Evolutionary conservation across 1,140 invertebrate genomes (phyloP), one percentile per base, ranked within the genome.

Genomic region (Araneus ventricosus): DNA sequence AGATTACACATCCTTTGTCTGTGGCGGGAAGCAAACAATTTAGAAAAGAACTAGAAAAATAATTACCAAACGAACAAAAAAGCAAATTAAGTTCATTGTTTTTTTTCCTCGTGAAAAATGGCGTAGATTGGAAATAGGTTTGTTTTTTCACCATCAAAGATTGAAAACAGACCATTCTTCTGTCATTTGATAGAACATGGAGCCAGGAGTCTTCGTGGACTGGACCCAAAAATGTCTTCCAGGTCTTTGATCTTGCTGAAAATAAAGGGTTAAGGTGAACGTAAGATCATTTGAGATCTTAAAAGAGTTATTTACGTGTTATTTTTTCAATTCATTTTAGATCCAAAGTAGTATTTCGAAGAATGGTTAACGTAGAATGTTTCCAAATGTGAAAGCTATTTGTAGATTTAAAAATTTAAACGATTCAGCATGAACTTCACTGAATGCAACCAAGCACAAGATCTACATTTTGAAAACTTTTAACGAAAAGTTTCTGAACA

Each of bases 201-300:
- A 34, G 70, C 70, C 70, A 75, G 30, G 17, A 75, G 20, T 75
- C 30, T 34, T 5, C 20, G 34, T 34, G 27, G 70, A 34, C 6
- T 6, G 30, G 17, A 37, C 14, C 70, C 70, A 30, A 75, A 75
- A 37, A 75, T 34, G 70, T 75, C 30, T 34, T 14, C 4, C 30
- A 75, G 70, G 70, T 75, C 70, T 75, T 75, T 75, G 70, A 75
- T 75, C 70, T 75, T 17, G 4, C 30, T 75, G 17, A 22, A 75
- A 75, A 37, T 75, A 75, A 75, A 75, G 27, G 27, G 67, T 37
- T 75, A 37, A 75, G 70, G 20, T 63, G 14, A 75, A 34, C 20
- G 20, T 75, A 37, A 52, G 14, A 52, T 14, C 45, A 52, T 52
- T 2, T 14, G 45, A 52, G 45, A 17, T 2, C 45, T 52, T 0